These are phyloP conservation scores for Agriopis marginaria DNA, from an alignment of 2,888 invertebrate species.

Conservation along the genomic window DNA sequence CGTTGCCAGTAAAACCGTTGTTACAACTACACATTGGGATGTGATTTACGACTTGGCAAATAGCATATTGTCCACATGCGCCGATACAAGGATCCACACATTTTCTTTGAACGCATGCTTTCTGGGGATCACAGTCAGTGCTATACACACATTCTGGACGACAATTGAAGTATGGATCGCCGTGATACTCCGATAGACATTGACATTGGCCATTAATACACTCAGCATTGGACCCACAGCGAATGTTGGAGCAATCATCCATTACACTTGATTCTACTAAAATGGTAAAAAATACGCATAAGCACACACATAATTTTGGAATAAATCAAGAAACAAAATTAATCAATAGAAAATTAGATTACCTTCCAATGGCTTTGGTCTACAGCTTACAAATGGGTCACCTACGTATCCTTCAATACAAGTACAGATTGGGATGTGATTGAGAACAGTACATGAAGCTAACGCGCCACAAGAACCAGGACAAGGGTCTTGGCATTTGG, in stretches of 20 bases:
- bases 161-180: constrained; percentile 91
- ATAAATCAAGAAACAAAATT: not conserved
- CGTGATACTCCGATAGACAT: constrained; percentile 90
- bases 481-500: constrained; percentile 92
- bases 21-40: constrained; percentile 90
- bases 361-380: constrained; percentile 84
- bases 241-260: constrained; percentile 90
- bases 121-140: constrained; percentile 89
- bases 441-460: constrained; percentile 88
- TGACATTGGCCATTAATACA: constrained; percentile 90
- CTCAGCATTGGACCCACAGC: constrained; percentile 89
- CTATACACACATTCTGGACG: constrained; percentile 93
- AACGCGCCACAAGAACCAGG: constrained; percentile 90
- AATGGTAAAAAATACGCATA: constrained; percentile 42
- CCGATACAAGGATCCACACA: constrained; percentile 91
- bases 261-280: constrained; percentile 70
- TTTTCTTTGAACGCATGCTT: constrained; percentile 91
- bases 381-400: constrained; percentile 89
- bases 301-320: not conserved
- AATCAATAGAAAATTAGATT: constrained; percentile 48
- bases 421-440: constrained; percentile 91
- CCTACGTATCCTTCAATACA: constrained; percentile 91
- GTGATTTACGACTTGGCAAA: constrained; percentile 88
- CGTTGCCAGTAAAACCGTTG: constrained; percentile 87
- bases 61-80: constrained; percentile 88